Conservation (phyloP, 1,140 invertebrate species). For the Acyrthosiphon pisum region DNA sequence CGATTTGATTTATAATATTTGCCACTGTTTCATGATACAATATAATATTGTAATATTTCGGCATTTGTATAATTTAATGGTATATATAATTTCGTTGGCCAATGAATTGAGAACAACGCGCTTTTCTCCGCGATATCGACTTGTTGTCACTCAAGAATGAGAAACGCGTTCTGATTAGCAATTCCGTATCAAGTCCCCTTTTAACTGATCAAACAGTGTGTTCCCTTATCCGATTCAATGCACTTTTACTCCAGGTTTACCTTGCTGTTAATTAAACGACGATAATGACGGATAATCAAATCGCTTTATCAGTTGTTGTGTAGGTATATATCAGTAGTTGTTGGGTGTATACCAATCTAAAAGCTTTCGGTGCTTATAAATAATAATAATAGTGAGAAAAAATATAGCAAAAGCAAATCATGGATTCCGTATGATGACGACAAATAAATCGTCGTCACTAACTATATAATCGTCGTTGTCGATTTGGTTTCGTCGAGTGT, state of each 20-base stretch:
- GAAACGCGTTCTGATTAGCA: conserved; percentile 21
- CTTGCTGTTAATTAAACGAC: conserved; percentile 11
- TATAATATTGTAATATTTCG: neutral
- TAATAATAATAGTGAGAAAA: neutral
- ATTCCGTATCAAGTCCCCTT: conserved; percentile 37
- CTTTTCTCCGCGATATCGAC: neutral
- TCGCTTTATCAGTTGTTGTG: neutral
- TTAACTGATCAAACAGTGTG: conserved; percentile 40
- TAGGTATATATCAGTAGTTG: neutral
- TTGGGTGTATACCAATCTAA: neutral
- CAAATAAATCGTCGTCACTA: neutral
- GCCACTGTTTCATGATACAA: neutral
- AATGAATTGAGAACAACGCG: neutral
- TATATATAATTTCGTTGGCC: conserved; percentile 15
- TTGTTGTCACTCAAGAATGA: conserved; percentile 16
- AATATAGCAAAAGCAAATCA: neutral
- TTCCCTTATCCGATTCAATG: conserved; percentile 5
- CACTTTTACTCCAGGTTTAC: neutral
- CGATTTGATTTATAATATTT: neutral
- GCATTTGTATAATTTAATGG: neutral
- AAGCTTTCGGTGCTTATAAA: neutral
- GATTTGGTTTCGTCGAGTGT: neutral
- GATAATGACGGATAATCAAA: neutral
- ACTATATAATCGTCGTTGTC: neutral
- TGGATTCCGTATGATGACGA: too few species aligned